These are phyloP conservation scores for Pissodes strobi DNA, from an alignment of 1,140 invertebrate genomes.

Conservation along the genomic window DNA sequence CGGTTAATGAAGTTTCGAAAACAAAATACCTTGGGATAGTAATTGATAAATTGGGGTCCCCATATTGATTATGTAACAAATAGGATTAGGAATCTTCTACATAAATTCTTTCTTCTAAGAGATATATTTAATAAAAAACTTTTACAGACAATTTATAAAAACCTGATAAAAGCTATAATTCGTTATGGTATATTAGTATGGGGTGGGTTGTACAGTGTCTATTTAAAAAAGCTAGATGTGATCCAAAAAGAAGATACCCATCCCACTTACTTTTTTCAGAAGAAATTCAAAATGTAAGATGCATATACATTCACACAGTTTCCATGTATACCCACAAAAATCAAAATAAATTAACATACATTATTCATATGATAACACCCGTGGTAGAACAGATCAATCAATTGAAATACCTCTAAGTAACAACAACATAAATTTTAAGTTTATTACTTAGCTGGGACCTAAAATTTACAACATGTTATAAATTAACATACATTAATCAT, in stretches of 20 bases:
- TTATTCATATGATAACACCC: background rate
- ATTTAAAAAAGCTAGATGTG: background rate
- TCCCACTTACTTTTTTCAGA: background rate
- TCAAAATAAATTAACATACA: background rate
- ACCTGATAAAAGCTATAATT: background rate
- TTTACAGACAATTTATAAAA: background rate
- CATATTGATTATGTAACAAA: too few species aligned
- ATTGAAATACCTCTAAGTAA: too few species aligned
- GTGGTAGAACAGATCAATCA: background rate
- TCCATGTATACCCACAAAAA: background rate
- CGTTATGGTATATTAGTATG: background rate
- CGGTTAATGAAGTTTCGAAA: too few species aligned
- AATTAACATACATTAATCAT: background rate
- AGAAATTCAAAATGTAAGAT: constrained; percentile 1
- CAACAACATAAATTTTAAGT: too few species aligned
- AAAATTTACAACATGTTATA: too few species aligned
- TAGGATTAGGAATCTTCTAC: too few species aligned
- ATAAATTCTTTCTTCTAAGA: too few species aligned
- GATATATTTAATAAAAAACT: background rate
- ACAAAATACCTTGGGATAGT: too few species aligned
- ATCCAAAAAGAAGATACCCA: background rate
- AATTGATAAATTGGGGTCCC: too few species aligned
- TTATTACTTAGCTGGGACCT: too few species aligned
- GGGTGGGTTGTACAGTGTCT: background rate
- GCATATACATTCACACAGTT: background rate